These are phyloP conservation scores for Harpalus rubripes DNA, from an alignment of 2,888 invertebrate genomes.

Conservation along the genomic window DNA sequence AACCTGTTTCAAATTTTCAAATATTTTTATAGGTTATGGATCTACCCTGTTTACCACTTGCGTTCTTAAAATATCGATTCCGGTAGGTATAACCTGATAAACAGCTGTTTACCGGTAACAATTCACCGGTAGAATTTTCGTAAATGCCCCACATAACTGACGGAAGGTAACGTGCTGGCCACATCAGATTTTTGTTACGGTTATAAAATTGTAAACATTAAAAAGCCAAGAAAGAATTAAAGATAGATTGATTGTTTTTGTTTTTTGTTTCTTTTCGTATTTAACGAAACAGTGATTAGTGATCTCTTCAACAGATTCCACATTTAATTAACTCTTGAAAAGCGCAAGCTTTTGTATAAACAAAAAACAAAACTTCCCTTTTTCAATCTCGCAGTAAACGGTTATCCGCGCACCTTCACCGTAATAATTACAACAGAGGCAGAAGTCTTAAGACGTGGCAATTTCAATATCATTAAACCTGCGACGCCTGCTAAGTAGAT, in stretches of 20 bases:
- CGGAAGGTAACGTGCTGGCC: too few relatives aligned
- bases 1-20: too few relatives aligned
- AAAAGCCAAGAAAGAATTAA: too few relatives aligned
- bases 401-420: background rate
- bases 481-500: constrained; percentile 13
- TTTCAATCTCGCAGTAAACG: background rate
- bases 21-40: too few relatives aligned
- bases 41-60: too few relatives aligned
- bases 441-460: background rate
- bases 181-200: too few relatives aligned
- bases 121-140: too few relatives aligned
- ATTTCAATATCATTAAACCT: constrained; percentile 46
- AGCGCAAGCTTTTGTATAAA: background rate
- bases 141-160: too few relatives aligned
- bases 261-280: background rate
- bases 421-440: background rate
- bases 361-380: background rate
- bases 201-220: too few relatives aligned
- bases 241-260: background rate
- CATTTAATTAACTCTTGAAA: background rate
- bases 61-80: too few relatives aligned
- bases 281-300: background rate
- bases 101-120: too few relatives aligned
- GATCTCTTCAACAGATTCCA: background rate
- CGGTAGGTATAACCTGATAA: too few relatives aligned